These are phyloP conservation scores for Bombus sibiricus DNA, from an alignment of 1,140 invertebrate genomes.

Conservation along the genomic window DNA sequence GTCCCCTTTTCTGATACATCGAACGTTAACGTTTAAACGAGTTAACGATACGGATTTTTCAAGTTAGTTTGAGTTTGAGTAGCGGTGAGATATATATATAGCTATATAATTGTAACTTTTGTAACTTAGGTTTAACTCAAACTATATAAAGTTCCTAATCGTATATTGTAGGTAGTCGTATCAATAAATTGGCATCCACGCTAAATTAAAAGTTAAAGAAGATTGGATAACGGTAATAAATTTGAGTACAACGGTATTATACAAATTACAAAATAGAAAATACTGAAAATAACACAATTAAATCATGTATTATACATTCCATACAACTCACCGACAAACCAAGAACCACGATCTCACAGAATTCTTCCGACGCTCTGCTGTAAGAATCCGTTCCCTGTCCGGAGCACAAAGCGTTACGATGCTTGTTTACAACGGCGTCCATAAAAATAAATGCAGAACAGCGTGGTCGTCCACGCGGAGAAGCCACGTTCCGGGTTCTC, in stretches of 20 bases:
- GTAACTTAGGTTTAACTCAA: neutral
- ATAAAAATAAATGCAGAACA: slow-evolving; percentile 42
- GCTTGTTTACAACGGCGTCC: slow-evolving; percentile 19
- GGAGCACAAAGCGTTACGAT: neutral
- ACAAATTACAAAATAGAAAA: too few species aligned
- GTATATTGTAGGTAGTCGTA: neutral
- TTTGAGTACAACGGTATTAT: neutral
- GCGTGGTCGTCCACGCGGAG: neutral
- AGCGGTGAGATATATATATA: too few species aligned
- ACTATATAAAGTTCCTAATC: neutral
- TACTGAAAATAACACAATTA: neutral
- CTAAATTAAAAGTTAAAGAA: neutral
- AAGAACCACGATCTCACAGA: neutral
- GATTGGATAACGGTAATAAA: neutral
- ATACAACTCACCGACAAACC: too few species aligned
- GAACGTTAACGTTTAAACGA: neutral
- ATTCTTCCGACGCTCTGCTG: neutral
- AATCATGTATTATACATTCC: too few species aligned
- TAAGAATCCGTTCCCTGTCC: neutral
- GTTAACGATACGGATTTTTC: neutral
- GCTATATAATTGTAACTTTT: neutral
- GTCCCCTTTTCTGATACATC: neutral
- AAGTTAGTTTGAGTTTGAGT: neutral
- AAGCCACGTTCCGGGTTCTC: slow-evolving; percentile 10
- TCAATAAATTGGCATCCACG: neutral